These are phyloP conservation scores for Ailuropoda melanoleuca DNA, from an alignment of 2,113 vertebrate species.

Conservation along the genomic window DNA sequence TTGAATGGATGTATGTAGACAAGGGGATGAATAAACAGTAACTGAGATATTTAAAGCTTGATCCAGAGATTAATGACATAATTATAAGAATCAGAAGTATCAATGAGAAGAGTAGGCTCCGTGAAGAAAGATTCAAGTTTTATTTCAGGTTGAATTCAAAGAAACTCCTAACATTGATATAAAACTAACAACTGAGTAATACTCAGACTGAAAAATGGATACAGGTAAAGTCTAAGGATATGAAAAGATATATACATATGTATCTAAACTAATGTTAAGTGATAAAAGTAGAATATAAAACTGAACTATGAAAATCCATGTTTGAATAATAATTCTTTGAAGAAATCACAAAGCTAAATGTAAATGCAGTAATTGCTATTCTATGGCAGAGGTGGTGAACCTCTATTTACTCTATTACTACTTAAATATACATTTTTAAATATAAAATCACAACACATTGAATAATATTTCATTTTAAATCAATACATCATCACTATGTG, in stretches of 20 bases:
- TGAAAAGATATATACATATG: background rate
- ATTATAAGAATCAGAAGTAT: conserved; percentile 25
- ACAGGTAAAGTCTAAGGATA: background rate
- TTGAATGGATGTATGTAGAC: background rate
- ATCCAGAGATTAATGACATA: conserved; percentile 14
- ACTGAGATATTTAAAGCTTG: conserved; percentile 1
- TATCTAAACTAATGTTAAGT: background rate
- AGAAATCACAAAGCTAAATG: conserved; percentile 26
- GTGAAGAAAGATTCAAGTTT: background rate
- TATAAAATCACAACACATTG: background rate
- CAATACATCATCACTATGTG: background rate
- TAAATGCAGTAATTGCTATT: background rate
- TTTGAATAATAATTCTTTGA: conserved; percentile 4
- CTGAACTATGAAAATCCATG: background rate
- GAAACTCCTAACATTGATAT: background rate
- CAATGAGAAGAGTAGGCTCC: background rate
- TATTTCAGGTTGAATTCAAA: conserved; percentile 27
- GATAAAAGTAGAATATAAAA: conserved; percentile 27
- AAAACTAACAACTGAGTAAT: conserved; percentile 18
- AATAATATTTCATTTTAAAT: conserved; percentile 26
- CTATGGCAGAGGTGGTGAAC: background rate
- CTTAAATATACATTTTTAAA: background rate
- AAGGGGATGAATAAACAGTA: background rate
- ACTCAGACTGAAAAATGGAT: background rate
- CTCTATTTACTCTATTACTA: background rate